Conservation (phyloP, 2,113 vertebrate species). For the Ctenodactylus gundi region DNA sequence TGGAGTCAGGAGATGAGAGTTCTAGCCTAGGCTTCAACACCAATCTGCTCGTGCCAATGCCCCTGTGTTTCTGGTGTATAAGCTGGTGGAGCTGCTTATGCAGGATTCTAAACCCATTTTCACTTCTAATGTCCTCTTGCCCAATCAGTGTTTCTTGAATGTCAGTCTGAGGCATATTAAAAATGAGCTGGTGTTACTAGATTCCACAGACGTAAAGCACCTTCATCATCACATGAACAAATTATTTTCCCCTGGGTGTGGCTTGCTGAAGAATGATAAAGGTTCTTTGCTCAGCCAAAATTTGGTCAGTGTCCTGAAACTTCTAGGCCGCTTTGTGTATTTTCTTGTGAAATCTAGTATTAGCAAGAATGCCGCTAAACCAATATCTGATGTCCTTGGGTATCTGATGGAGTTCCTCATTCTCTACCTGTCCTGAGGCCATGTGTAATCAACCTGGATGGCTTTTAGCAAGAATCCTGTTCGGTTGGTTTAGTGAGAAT, state of each 20-base stretch:
- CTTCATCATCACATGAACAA: background rate
- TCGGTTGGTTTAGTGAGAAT: background rate
- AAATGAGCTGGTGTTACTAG: background rate
- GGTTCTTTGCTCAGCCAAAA: background rate
- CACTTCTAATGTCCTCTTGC: constrained; percentile 3
- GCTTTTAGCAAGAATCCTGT: background rate
- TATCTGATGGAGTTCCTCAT: background rate
- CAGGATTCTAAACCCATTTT: constrained; percentile 12
- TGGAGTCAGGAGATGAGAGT: background rate
- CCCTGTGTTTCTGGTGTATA: background rate
- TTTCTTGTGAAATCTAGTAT: background rate
- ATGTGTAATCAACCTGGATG: background rate
- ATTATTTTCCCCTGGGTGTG: background rate
- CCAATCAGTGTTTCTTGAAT: constrained; percentile 4
- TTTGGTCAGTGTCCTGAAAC: background rate
- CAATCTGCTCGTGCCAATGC: background rate
- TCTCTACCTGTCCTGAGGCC: background rate
- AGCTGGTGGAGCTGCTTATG: background rate
- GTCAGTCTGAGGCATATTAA: background rate
- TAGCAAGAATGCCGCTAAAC: background rate
- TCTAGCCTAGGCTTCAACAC: background rate
- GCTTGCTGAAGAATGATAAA: background rate
- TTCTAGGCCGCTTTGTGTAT: background rate
- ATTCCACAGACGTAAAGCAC: background rate
- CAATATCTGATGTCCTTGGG: background rate